Evolutionary conservation across 2,113 vertebrate species (phyloP), one percentile per base, ranked within the genome.

Genomic region (Anser brachyrhynchus): DNA sequence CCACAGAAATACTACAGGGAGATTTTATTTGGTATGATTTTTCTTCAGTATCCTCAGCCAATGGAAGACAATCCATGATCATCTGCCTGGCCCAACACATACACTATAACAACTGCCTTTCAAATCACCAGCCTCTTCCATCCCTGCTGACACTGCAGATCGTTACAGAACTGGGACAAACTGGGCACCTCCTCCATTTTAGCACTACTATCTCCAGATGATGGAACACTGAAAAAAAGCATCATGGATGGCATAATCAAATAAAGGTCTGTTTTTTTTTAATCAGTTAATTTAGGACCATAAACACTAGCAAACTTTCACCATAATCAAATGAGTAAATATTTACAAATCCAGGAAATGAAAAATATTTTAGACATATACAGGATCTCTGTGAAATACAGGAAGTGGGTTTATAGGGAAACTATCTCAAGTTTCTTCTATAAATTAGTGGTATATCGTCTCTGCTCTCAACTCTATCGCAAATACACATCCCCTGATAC

Each of bases 201-300:
- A 86, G 25, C 29, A 33, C 19, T 76, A 41, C 18, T 51, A 11
- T 25, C 84, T 75, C 13, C 31, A 74, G n/a, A 29, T 4, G 5
- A 62, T 6, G 26, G 10, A 81, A 67, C 31, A 15, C 5, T 37
- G 55, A 26, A 72, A 64, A 73, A 22, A 72, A 28, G 13, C 20
- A 67, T 26, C 51, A 77, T 17, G 9, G 10, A 28, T 37, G 22
- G 37, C 31, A 92, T 8, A 59, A 28, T 69, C 26, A 83, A 1
- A 0, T 26, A 54, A 0, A 0, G 18, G 4, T 13, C 87, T 55
- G 11, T 1, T 20, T 46, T 46, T 62, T 72, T 49, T 8, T 4
- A 9, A 55, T 39, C 8, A 23, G 15, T 55, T 73, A 67, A 66
- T 78, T 87, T 87, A 62, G 52, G 31, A 62, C 23, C 9, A 78